Evolutionary conservation across 2,888 invertebrate species (phyloP), one percentile per base, ranked within the genome.

Genomic region (Tachina fera): DNA sequence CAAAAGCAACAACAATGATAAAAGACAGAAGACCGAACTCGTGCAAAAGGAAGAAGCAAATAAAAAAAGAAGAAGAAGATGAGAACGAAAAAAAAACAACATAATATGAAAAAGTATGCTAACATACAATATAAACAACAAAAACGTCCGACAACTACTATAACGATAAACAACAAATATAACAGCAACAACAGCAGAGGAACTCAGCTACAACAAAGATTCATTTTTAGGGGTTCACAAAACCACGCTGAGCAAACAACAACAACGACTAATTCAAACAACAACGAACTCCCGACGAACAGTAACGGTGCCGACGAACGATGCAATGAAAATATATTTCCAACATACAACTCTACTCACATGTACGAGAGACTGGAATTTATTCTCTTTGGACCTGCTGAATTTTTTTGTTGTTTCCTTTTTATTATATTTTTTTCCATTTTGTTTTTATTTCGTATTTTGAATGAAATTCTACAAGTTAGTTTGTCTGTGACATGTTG

Each of bases 161-260:
- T 68, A 45, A 58, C 51, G 43, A 63, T 53, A 78, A 45, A 71
- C 79, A 76, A 72, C 78, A 83, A 76, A 82, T 71, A 77, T 74
- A 75, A 76, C 22, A 63, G 47, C 61, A 67, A 53, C 19, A 68
- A 71, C 47, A 45, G 56, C 49, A 75, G 65, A 19, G 22, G 53
- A 51, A 14, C 47, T 61, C 41, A 74, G 58, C 67, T 49, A 65
- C 71, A 75, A 58, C 82, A 79, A 68, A 83, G 82, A 83, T 79
- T 75, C 63, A 67, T 53, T 53, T 84, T 79, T 83, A 83, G 75
- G 86, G 86, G 82, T 83, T 86, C 82, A 86, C 71, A 86, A 78
- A 56, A 72, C 61, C 67, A 81, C 67, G 77, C 58, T 53, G 58
- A 63, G 13, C 45, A 4, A 68, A 16, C 71, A 71, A 61, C 81